These are phyloP conservation scores for Sycophila sp. DNA, from an alignment of 1,140 invertebrate species.

Conservation along the genomic window DNA sequence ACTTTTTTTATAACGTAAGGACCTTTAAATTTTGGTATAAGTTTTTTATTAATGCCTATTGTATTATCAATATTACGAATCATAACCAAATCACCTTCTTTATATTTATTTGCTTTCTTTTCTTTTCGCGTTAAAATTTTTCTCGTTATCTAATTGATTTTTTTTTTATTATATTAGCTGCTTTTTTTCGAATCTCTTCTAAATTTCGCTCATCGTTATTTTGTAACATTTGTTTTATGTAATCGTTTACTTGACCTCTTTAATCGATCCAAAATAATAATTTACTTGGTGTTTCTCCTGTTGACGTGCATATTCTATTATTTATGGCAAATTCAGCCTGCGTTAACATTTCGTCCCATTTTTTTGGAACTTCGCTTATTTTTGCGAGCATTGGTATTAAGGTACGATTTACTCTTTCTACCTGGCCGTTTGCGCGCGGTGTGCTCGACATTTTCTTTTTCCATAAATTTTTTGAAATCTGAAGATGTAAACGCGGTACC, in stretches of 20 bases:
- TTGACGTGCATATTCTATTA: conserved; percentile 30
- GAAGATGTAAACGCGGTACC: conserved; percentile 2
- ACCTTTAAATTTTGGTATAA: conserved; percentile 11
- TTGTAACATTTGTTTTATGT: neutral
- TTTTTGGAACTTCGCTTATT: conserved; percentile 19
- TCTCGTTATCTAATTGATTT: neutral
- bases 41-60: conserved; percentile 2
- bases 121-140: neutral
- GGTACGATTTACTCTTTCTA: conserved; percentile 9
- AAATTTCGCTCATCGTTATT: neutral
- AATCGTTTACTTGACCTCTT: neutral
- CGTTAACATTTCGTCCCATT: conserved; percentile 41
- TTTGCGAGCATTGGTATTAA: conserved; percentile 38
- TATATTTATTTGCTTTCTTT: neutral
- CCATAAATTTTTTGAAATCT: conserved; percentile 8
- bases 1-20: conserved; percentile 17
- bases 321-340: conserved; percentile 43
- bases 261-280: conserved; percentile 30
- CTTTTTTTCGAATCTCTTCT: neutral
- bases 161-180: neutral
- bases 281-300: conserved; percentile 22
- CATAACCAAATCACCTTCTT: conserved; percentile 16
- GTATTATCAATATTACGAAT: neutral
- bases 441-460: conserved; percentile 31
- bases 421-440: conserved; percentile 34